These are phyloP conservation scores for Tenualosa ilisha DNA, from an alignment of 2,797 vertebrate genomes.

Conservation along the genomic window DNA sequence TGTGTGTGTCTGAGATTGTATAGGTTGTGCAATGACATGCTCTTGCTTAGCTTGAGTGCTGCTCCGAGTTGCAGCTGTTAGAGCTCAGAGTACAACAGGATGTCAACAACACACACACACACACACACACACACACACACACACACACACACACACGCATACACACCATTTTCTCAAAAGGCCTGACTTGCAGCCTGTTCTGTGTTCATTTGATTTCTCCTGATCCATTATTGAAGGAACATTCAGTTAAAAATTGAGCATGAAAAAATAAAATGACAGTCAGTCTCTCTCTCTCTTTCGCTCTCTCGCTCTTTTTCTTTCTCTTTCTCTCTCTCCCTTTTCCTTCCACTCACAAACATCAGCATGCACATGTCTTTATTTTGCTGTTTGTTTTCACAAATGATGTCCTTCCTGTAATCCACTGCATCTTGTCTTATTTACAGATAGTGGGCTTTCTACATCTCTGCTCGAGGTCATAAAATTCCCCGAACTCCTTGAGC, in stretches of 20 bases:
- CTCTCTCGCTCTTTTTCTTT: neutral
- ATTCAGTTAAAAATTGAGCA: neutral
- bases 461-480: neutral
- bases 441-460: neutral
- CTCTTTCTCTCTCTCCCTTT: neutral
- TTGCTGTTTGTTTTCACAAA: conserved; percentile 20
- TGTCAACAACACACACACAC: neutral
- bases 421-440: conserved; percentile 14
- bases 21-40: neutral
- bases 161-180: neutral
- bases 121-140: neutral
- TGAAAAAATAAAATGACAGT: neutral
- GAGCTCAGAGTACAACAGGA: neutral
- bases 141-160: neutral
- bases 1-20: neutral
- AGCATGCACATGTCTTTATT: neutral
- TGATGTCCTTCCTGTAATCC: conserved; percentile 63
- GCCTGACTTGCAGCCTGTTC: neutral
- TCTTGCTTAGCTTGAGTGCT: conserved; percentile 1
- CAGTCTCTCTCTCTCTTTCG: neutral
- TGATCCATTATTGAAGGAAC: neutral
- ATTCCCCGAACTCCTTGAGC: neutral
- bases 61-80: neutral
- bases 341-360: neutral
- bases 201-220: neutral